These are phyloP conservation scores for Xestia rhomboidea DNA, from an alignment of 2,888 invertebrate genomes.

Conservation along the genomic window DNA sequence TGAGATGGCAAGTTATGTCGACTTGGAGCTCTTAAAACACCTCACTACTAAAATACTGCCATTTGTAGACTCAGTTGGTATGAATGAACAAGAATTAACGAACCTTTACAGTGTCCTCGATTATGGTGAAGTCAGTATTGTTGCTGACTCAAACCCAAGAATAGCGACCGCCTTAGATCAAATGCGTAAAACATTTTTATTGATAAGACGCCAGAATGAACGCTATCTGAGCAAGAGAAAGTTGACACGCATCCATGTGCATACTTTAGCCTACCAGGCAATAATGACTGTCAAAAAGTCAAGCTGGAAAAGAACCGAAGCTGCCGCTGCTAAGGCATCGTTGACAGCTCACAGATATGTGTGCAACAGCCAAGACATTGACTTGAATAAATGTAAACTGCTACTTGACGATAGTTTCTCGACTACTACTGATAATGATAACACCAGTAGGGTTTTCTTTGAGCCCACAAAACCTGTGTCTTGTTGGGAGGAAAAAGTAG, in stretches of 20 bases:
- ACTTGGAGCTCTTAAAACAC: constrained; percentile 92
- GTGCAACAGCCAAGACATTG: constrained; percentile 92
- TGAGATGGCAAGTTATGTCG: constrained; percentile 96
- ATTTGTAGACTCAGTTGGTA: constrained; percentile 95
- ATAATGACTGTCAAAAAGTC: constrained; percentile 93
- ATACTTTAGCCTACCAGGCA: constrained; percentile 96
- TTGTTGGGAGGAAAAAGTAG: constrained; percentile 94
- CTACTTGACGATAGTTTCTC: constrained; percentile 96
- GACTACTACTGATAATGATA: constrained; percentile 91
- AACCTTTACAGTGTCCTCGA: constrained; percentile 93
- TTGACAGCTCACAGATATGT: constrained; percentile 95
- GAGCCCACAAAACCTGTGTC: constrained; percentile 94
- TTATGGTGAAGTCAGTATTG: constrained; percentile 93
- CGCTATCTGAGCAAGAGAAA: constrained; percentile 87
- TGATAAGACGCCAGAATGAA: constrained; percentile 86
- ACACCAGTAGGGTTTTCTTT: constrained; percentile 91
- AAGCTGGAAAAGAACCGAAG: constrained; percentile 94
- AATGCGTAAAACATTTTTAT: constrained; percentile 93
- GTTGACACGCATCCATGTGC: constrained; percentile 95
- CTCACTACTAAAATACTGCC: constrained; percentile 93
- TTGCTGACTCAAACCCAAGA: constrained; percentile 95
- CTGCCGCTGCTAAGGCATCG: constrained; percentile 95
- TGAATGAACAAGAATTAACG: constrained; percentile 96
- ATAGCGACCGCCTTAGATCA: constrained; percentile 95
- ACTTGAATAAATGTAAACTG: constrained; percentile 88